Base-by-base conservation (phyloP, 2,113 vertebrate genomes). In the Poeciliopsis prolifica region DNA sequence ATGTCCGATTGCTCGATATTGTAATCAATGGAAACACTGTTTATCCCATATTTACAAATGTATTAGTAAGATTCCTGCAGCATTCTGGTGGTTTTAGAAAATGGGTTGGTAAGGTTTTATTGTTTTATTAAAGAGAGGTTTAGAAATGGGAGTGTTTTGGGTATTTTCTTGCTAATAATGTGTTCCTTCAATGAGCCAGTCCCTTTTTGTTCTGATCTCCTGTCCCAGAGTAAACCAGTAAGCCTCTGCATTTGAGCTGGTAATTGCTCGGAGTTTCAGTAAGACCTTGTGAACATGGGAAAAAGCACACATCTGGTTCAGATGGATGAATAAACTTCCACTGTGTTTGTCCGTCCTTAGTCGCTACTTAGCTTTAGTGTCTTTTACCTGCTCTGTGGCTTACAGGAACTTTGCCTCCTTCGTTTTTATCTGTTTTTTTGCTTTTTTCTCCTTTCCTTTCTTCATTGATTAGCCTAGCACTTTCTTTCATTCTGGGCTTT, bases 391-490 rank as follows among this genome's bases (percentile, higher is more conserved):
- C 14, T 30, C 58, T 61, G 1, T 30, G 15, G 77, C 42, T 62
- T 7, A 22, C 17, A 3, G 54, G 2, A 17, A 64, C 72, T n/a
- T 28, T 40, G n/a, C 3, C 30, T 63, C 6, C 13, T 51, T 26
- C 26, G 8, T 65, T 30, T 33, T 60, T 4, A 0, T 28, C 0
- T 19, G 35, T 35, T 24, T 42, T 69, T 11, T 69, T 9, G n/a
- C 19, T 5, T 3, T 12, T 24, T 68, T 26, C n/a, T 58, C 5
- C 13, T 72, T 24, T 24, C 30, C 30, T 33, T 67, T 65, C 7
- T 5, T 24, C 86, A 90, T 90, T 86, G 90, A 90, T 88, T 68
- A 81, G 70, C 75, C 51, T 62, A 72, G 77, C 77, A 31, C 80
- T 68, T 76, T 72, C 67, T 74, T 70, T 82, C 62, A 44, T 68